Conservation (phyloP, 2,888 invertebrate genomes). For the Drosophila ustulata region DNA sequence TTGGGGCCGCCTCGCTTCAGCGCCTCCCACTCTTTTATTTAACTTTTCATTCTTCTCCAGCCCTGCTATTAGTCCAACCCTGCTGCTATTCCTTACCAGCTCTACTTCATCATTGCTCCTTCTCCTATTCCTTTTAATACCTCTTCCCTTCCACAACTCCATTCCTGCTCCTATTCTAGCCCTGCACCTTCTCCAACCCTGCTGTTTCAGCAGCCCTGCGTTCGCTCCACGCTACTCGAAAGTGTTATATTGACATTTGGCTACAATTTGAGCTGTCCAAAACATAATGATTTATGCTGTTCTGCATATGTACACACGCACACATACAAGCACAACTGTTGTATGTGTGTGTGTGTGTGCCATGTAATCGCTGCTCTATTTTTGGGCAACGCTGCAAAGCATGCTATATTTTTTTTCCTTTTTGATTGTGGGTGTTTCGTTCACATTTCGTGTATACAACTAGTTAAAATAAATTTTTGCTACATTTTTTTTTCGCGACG, state of each 20-base stretch:
- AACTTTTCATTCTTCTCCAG: background rate
- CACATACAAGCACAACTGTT: background rate
- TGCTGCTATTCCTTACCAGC: too few relatives aligned
- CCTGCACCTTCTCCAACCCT: background rate
- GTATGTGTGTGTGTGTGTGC: slow-evolving; percentile 36
- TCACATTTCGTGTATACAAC: slow-evolving; percentile 69
- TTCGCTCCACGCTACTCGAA: slow-evolving; percentile 40
- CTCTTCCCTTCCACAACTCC: background rate
- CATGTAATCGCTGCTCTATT: slow-evolving; percentile 66
- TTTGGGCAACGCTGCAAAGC: slow-evolving; percentile 65
- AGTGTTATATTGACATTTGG: slow-evolving; percentile 80
- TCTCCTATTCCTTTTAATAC: background rate
- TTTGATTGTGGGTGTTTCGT: slow-evolving; percentile 26
- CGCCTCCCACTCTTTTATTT: slow-evolving; percentile 1
- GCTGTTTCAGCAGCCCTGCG: background rate
- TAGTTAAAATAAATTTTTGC: slow-evolving; percentile 55
- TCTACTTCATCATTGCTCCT: background rate
- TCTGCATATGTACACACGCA: slow-evolving; percentile 41
- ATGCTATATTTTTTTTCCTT: slow-evolving; percentile 57
- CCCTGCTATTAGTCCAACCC: background rate
- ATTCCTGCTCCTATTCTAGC: background rate
- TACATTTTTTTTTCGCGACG: background rate
- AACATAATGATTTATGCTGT: slow-evolving; percentile 73
- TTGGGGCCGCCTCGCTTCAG: slow-evolving; percentile 38
- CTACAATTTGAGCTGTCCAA: slow-evolving; percentile 62